Conservation (phyloP, 2,797 vertebrate genomes). For the Ibycter americanus region DNA sequence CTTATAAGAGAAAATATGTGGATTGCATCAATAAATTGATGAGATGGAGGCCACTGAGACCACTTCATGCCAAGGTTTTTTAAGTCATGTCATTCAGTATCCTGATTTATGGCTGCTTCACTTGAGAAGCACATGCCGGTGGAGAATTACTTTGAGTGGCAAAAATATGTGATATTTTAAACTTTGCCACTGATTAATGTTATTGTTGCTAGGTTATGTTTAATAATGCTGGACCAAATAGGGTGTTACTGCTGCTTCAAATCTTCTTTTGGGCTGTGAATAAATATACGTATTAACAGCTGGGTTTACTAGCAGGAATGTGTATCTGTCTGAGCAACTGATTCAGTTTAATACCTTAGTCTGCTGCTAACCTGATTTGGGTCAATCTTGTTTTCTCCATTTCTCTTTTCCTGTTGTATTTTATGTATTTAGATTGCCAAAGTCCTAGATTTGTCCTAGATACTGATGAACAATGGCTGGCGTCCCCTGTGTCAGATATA, state of each 20-base stretch:
- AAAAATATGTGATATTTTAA: slow-evolving; percentile 46
- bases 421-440: background rate
- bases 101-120: slow-evolving; percentile 40
- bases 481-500: background rate
- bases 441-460: background rate
- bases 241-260: background rate
- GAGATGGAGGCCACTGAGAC: background rate
- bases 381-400: background rate
- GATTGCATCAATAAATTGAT: background rate
- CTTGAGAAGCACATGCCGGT: slow-evolving; percentile 44
- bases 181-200: slow-evolving; percentile 40
- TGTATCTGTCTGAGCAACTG: background rate
- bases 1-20: background rate
- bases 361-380: background rate
- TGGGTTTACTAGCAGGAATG: background rate
- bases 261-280: background rate
- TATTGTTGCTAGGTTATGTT: slow-evolving; percentile 37
- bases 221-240: background rate
- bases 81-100: background rate
- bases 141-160: slow-evolving; percentile 43
- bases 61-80: slow-evolving; percentile 37
- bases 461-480: background rate
- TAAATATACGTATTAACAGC: background rate
- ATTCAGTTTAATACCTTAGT: background rate
- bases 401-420: background rate